Base-by-base conservation (phyloP, 2,113 vertebrate genomes). In the Catagonus wagneri region DNA sequence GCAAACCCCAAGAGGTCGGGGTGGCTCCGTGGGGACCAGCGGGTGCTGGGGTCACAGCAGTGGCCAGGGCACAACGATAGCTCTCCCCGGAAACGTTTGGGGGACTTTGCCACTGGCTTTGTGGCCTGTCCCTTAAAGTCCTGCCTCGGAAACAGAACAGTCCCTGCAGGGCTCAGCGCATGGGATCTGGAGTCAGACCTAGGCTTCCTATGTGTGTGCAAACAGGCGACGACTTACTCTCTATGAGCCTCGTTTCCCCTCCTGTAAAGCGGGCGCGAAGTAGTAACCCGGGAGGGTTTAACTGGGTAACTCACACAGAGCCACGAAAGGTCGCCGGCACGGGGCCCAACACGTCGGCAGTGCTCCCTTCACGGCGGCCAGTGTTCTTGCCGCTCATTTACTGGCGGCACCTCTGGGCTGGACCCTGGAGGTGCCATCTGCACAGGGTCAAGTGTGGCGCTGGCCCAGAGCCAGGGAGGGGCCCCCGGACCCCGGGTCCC, bases 341-440 rank as follows among this genome's bases (percentile, higher is more conserved):
- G 6, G 5, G 0, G 13, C 65, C 19, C 22, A 8, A 6, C 8
- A n/a, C 29, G 11, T 66, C 3, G 22, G 22, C 63, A 2, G n/a
- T 8, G 12, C 50, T 80, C 25, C 19, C 7, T 9, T 13, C 12
- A 0, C 3, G 4, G 29, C 2, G 85, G 74, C n/a, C 69, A 20
- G 39, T 34, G 34, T n/a, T 60, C 36, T 27, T 78, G 29, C 19
- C 36, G 22, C 66, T 69, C 23, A 27, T 61, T 7, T 66, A 60
- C 34, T 36, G 80, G 84, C 27, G 56, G 7, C 69, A 29, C 34
- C 8, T 23, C 34, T 12, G 61, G 8, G n/a, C 63, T 83, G 76
- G 23, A 13, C n/a, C 25, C 56, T 63, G 61, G 54, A 63, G 66
- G 13, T 3, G 5, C 27, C 25, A 6, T 71, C 69, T 93, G 72